Base-by-base conservation (phyloP, 2,797 vertebrate genomes). In the Garrulus glandarius region DNA sequence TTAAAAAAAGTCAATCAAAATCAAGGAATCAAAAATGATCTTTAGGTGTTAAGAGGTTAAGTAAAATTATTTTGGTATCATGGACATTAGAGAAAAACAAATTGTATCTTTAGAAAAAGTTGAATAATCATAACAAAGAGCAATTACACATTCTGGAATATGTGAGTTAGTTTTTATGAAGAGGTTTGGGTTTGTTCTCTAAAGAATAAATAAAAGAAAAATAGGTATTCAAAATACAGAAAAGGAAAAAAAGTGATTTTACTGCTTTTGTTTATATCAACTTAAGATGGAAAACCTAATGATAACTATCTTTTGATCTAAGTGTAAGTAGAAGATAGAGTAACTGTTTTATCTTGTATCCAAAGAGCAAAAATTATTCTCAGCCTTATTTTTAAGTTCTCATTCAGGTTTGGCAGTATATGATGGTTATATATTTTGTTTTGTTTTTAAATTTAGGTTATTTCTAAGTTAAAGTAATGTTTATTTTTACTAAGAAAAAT, bases 301-400 rank as follows among this genome's bases (percentile, higher is more conserved):
- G 3, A 68, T 34, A 84, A 69, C 11, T 37, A 27, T 34, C 10
- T 86, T 74, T 60, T 65, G 5, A 44, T 74, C 17, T 69, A 32
- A 75, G 21, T 43, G 1, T 44, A 85, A 52, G 3, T 17, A 65
- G 9, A 79, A 84, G 22, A 71, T 46, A 79, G 50, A 72, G 1
- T 0, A 0, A 6, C 11, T 69, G 55, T 11, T 37, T 14, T 37
- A 6, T 37, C 84, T 72, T 71, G 5, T 36, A 44, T 65, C 19
- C 26, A 72, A 72, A 43, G 17, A 69, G 5, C 4, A 69, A 16
- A 65, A 80, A 83, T 47, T 27, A 18, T 41, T 74, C 50, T 44
- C 23, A 77, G 8, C 9, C 50, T 72, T 76, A 39, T 7, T 63
- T 74, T 71, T 41, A 57, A 50, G 11, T 57, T 74, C 24, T 77